These are phyloP conservation scores for Pempheris klunzingeri DNA, from an alignment of 2,797 vertebrate species.

Conservation along the genomic window DNA sequence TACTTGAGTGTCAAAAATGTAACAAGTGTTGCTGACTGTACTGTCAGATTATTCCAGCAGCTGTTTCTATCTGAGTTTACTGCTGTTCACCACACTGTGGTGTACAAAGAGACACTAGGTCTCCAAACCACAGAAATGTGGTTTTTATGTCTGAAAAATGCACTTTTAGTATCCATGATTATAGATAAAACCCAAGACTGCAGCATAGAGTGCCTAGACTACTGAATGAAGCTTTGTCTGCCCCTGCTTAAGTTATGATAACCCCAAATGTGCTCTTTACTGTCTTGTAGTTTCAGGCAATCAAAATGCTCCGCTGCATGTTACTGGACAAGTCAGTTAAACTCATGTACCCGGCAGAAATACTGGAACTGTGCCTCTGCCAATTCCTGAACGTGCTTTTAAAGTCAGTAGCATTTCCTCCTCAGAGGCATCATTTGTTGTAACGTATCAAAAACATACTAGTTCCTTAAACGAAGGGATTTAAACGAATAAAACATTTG, in stretches of 20 bases:
- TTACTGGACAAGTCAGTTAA: conserved; percentile 26
- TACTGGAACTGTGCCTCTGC: background rate
- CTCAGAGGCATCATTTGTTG: conserved; percentile 11
- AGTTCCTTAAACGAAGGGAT: conserved; percentile 10
- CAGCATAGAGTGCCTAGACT: background rate
- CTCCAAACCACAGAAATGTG: conserved; percentile 1
- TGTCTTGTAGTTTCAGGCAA: background rate
- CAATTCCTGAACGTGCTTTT: conserved; percentile 11
- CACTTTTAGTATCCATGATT: background rate
- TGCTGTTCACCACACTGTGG: background rate
- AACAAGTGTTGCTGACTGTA: conserved; percentile 4
- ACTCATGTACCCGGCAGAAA: conserved; percentile 3
- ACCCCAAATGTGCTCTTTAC: background rate
- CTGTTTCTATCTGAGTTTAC: background rate
- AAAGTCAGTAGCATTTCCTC: conserved; percentile 4
- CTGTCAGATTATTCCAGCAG: background rate
- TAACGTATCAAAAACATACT: conserved; percentile 18
- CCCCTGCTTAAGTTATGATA: background rate
- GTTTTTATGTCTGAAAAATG: background rate
- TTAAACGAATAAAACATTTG: conserved; percentile 28
- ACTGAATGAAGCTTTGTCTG: background rate
- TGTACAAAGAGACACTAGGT: background rate
- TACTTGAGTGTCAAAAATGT: conserved; percentile 4
- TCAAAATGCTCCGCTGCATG: conserved; percentile 13
- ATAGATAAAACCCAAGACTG: conserved; percentile 1